Percentiles rank a stretch among this genome's conserved stretches.
phyloP scores from a whole-genome alignment of 1,140 invertebrate species.

The Oreohelix idahoensis region DNA sequence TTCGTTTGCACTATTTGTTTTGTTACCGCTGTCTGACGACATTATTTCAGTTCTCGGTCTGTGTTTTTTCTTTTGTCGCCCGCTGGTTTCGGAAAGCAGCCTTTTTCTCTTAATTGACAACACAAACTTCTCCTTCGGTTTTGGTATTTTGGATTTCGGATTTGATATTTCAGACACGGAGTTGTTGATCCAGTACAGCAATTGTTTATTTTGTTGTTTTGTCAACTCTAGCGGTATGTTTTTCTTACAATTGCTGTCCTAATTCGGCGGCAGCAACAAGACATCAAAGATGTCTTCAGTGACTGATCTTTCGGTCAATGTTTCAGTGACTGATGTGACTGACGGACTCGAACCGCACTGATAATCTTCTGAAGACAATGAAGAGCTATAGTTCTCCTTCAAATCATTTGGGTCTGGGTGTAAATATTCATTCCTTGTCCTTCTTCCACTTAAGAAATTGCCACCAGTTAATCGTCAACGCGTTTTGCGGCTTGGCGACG shows the following conservation, averaged over 20 bases:
- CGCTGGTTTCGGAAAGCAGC: neutral
- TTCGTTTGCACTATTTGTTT: neutral
- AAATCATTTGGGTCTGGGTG: neutral
- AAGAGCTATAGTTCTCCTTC: neutral
- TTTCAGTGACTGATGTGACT: neutral
- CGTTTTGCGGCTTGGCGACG: neutral
- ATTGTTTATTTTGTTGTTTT: neutral
- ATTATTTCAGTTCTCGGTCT: neutral
- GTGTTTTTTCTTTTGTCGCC: neutral
- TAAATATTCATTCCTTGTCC: neutral
- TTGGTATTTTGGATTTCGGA: neutral
- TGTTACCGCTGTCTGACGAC: neutral
- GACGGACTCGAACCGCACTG: neutral
- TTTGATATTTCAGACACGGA: neutral
- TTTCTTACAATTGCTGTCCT: neutral
- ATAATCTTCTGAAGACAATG: neutral
- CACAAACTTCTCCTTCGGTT: neutral
- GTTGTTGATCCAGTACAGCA: neutral
- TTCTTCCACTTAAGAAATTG: neutral
- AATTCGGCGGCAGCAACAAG: neutral
- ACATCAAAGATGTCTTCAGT: neutral
- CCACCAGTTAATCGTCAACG: neutral
- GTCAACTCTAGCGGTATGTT: neutral
- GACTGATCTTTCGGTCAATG: neutral
- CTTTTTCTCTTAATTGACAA: neutral